phyloP scores from a whole-genome alignment of 2,888 invertebrate species.

The Polyploca ridens region DNA sequence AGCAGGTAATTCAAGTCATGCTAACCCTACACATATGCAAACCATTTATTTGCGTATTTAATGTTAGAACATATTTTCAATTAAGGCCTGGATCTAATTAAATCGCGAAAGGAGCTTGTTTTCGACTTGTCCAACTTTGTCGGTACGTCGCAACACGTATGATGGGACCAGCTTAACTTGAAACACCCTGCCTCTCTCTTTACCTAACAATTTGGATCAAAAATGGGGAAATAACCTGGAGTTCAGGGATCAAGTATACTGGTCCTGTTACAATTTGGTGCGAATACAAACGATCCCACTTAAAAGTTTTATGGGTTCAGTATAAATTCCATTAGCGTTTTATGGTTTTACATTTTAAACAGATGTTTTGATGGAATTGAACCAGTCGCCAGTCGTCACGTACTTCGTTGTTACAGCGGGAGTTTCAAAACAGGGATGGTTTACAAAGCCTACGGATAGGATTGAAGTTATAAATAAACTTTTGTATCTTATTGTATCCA shows the following conservation, averaged over 20 bases:
- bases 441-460: constrained; percentile 18
- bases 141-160: constrained; percentile 55
- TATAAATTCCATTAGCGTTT: constrained; percentile 78
- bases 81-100: constrained; percentile 71
- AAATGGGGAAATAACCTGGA: constrained; percentile 30
- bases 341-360: constrained; percentile 75
- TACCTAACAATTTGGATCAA: constrained; percentile 14
- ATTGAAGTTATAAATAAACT: background rate
- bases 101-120: constrained; percentile 70
- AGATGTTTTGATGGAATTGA: constrained; percentile 57
- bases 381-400: background rate
- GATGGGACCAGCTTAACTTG: constrained; percentile 49
- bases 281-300: constrained; percentile 77
- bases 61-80: constrained; percentile 72
- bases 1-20: constrained; percentile 13
- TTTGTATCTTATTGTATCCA: background rate
- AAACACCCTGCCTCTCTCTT: constrained; percentile 32
- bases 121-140: constrained; percentile 65
- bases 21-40: constrained; percentile 48
- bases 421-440: constrained; percentile 16
- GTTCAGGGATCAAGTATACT: constrained; percentile 40
- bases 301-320: constrained; percentile 77
- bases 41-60: constrained; percentile 66
- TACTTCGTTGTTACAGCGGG: background rate
- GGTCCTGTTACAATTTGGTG: constrained; percentile 58